These are phyloP conservation scores for Rattus rattus DNA, from an alignment of 2,113 vertebrate genomes.

Conservation along the genomic window DNA sequence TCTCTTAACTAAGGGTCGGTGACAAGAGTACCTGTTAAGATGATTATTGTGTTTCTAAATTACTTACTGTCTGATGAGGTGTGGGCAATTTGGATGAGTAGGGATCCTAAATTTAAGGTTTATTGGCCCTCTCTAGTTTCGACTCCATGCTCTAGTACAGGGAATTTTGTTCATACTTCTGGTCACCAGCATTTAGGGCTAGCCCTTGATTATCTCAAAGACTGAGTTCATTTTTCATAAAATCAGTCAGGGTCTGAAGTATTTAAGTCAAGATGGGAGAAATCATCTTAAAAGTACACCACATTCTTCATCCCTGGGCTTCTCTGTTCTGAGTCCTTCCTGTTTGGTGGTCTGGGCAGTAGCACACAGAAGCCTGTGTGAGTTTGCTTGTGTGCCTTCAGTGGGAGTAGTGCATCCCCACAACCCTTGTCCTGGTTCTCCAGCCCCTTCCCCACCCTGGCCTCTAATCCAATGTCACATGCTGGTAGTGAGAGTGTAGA, in stretches of 20 bases:
- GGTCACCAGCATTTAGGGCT: background rate
- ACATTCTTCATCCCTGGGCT: background rate
- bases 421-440: background rate
- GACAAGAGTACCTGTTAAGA: background rate
- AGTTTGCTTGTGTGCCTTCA: background rate
- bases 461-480: background rate
- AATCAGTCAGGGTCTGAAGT: background rate
- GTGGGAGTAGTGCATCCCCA: background rate
- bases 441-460: background rate
- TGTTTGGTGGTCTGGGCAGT: background rate
- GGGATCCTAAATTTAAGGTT: background rate
- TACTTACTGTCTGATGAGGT: background rate
- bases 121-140: background rate
- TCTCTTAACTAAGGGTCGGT: background rate
- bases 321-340: background rate
- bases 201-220: background rate
- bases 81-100: background rate
- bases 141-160: background rate
- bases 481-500: background rate
- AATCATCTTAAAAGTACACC: background rate
- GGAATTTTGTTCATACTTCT: background rate
- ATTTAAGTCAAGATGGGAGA: background rate
- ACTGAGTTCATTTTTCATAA: background rate
- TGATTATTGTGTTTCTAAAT: conserved; percentile 12
- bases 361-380: background rate